phyloP scores from a whole-genome alignment of 2,797 vertebrate species.

The Sebastes elongatus region DNA sequence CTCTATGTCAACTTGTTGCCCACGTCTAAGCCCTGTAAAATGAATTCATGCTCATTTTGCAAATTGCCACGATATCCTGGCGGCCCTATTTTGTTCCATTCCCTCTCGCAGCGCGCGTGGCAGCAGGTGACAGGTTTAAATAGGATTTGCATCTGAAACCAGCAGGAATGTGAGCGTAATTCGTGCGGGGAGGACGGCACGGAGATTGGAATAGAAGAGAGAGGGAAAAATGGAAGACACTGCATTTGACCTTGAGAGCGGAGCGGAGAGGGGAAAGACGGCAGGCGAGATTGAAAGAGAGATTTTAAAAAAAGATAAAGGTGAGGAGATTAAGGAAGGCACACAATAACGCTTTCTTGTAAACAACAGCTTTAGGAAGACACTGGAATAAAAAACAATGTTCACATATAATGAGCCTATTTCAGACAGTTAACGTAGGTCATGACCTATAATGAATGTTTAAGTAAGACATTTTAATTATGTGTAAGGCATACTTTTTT shows the following conservation, averaged over 20 bases:
- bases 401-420: background rate
- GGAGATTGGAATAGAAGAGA: conserved; percentile 47
- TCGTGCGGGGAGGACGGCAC: conserved; percentile 31
- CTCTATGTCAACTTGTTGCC: conserved; percentile 23
- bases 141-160: conserved; percentile 73
- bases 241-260: conserved; percentile 66
- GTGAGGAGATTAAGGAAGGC: conserved; percentile 46
- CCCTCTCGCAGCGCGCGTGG: conserved; percentile 14
- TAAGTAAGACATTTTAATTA: background rate
- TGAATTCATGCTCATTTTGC: conserved; percentile 49
- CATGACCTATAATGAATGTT: background rate
- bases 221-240: conserved; percentile 17
- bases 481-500: background rate
- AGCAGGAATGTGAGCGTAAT: conserved; percentile 39
- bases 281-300: conserved; percentile 44
- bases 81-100: conserved; percentile 33
- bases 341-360: conserved; percentile 7
- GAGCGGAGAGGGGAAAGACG: conserved; percentile 35
- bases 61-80: conserved; percentile 60
- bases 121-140: conserved; percentile 74
- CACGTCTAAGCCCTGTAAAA: conserved; percentile 12
- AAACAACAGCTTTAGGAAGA: conserved; percentile 40
- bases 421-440: background rate
- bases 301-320: conserved; percentile 56
- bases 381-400: background rate